Evolutionary conservation across 2,888 invertebrate genomes (phyloP), one percentile per base, ranked within the genome.

Genomic region (Diarsia brunnea): DNA sequence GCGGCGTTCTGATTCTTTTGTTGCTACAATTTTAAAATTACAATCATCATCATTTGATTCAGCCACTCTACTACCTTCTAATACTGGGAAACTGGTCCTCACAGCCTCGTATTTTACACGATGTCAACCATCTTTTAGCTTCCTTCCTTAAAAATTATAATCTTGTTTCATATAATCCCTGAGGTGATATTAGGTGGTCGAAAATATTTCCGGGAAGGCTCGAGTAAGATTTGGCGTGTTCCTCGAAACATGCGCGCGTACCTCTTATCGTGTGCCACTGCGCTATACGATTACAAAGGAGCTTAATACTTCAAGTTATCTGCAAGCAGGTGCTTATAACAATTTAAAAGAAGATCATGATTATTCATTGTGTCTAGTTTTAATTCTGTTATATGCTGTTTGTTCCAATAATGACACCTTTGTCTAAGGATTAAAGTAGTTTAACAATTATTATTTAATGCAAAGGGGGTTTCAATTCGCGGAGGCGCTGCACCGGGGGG

Each of bases 161-260:
- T 73, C 19, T 24, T 61, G 49, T 73, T 58, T 61, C 31, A 69
- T 58, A 24, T 38, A 64, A 21, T 51, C 60, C n/a, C 66, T 66
- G 51, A 73, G 58, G 51, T 66, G 53, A 73, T 68, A 75, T 70
- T 66, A 78, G 73, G 72, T 61, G 83, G 81, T 84, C 84, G 75
- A 89, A 89, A 90, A 87, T 87, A 87, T 88, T 94, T 93, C 93
- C 89, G 78, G 88, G 93, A 94, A 93, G 91, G 90, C 81, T 84
- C 74, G 85, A 84, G 84, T 84, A 84, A 88, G 86, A 79, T 79
- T 80, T 73, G 69, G 89, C 79, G 75, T 84, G 72, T 94, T 94
- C 93, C 82, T 71, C 87, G 94, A 93, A 94, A 45, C 70, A 74
- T 79, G 87, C 87, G 89, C 89, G 88, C 85, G 90, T 87, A 88